Evolutionary conservation across 2,113 vertebrate species (phyloP).

Genomic region (Tychaedon coryphoeus): DNA sequence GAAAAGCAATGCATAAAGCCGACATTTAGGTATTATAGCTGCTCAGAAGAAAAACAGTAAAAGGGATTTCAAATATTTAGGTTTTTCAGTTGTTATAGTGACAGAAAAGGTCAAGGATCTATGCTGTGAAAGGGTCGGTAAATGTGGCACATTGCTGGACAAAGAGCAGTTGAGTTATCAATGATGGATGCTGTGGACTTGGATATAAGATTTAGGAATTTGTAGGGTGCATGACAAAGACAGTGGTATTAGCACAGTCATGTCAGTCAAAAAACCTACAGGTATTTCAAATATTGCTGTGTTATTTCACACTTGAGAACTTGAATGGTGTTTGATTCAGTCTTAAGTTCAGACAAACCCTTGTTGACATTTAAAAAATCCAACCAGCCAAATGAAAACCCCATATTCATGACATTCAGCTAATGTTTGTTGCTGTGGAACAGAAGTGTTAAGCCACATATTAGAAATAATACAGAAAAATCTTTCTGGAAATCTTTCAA

Average conservation of each 20-base stretch:
- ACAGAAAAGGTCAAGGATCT: constrained; percentile 12
- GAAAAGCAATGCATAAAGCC: neutral
- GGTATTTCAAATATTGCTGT: neutral
- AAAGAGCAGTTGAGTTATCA: neutral
- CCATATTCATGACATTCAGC: constrained; percentile 3
- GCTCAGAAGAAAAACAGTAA: neutral
- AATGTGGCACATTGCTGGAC: neutral
- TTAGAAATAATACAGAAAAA: constrained; percentile 31
- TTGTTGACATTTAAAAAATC: neutral
- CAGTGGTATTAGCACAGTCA: neutral
- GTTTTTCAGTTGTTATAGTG: neutral
- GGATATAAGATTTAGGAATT: neutral
- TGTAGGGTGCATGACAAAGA: neutral
- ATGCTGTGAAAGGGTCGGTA: neutral
- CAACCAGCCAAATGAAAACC: neutral
- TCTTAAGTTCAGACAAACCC: neutral
- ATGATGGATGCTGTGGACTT: neutral
- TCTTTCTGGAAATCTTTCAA: neutral
- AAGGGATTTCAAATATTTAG: neutral
- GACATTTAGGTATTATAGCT: constrained; percentile 1
- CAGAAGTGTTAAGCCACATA: constrained; percentile 51
- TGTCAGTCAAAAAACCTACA: neutral
- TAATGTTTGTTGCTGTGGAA: constrained; percentile 46
- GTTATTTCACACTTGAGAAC: neutral
- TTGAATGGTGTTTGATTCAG: neutral